Percentiles rank a stretch among this genome's conserved stretches.
Conservation (phyloP, 2,113 vertebrate genomes). For the Mesoclemmys tuberculata region DNA sequence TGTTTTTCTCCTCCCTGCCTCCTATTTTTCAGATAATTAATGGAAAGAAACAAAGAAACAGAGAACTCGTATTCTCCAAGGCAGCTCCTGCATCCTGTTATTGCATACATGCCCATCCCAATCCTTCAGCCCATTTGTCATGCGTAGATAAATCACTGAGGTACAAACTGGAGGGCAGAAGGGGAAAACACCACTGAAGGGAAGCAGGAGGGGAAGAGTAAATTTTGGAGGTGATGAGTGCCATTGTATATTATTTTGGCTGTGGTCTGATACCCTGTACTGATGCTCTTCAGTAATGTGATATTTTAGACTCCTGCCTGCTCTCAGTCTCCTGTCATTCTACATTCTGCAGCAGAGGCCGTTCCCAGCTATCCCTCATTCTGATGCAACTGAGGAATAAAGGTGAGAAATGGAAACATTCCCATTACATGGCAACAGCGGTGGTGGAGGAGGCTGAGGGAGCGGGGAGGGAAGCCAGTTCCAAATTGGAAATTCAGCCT, state of each 20-base stretch:
- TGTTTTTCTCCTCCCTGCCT: background rate
- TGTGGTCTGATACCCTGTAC: background rate
- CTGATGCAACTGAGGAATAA: background rate
- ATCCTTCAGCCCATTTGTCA: background rate
- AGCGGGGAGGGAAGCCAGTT: too few species aligned
- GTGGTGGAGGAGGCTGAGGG: too few species aligned
- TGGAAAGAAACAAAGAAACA: fast-evolving
- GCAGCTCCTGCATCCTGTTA: background rate
- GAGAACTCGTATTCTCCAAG: background rate
- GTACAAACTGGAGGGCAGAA: background rate
- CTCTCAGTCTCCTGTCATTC: background rate
- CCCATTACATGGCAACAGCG: background rate
- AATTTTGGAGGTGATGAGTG: background rate
- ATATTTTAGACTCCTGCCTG: background rate
- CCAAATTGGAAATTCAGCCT: too few species aligned
- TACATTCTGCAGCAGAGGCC: background rate
- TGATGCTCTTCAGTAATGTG: background rate
- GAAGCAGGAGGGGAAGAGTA: background rate
- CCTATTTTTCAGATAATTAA: background rate
- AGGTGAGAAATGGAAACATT: background rate
- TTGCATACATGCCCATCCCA: fast-evolving
- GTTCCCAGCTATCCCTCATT: background rate
- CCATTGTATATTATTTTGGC: fast-evolving
- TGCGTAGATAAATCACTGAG: background rate
- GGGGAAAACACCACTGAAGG: fast-evolving